phyloP scores from a whole-genome alignment of 1,140 invertebrate genomes.

The Diplogasteroides magnus region DNA sequence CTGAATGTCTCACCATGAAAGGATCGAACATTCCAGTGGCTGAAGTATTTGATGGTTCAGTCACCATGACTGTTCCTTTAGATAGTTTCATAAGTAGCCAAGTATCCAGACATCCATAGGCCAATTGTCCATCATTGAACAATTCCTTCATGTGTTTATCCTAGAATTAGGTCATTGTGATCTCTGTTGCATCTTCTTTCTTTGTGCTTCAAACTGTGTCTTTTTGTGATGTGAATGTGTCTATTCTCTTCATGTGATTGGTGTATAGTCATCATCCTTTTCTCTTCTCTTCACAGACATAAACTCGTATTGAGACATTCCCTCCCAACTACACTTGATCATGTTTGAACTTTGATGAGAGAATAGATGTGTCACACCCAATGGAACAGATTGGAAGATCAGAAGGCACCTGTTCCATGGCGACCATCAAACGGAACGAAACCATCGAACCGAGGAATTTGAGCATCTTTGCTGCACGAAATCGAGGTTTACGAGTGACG shows the following conservation, averaged over 20 bases:
- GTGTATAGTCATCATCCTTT: too few species aligned
- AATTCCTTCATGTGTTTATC: slow-evolving; percentile 60
- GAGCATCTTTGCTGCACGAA: slow-evolving; percentile 65
- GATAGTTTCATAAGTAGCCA: slow-evolving; percentile 81
- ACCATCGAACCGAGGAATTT: slow-evolving; percentile 77
- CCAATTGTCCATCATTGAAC: slow-evolving; percentile 65
- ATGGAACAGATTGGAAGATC: slow-evolving; percentile 11
- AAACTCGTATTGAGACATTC: too few species aligned
- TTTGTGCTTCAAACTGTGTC: too few species aligned
- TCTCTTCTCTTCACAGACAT: too few species aligned
- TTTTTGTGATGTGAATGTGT: too few species aligned
- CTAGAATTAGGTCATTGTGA: slow-evolving; percentile 69
- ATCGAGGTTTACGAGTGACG: slow-evolving; percentile 72
- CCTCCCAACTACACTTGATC: too few species aligned
- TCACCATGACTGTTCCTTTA: slow-evolving; percentile 67
- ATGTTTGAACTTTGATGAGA: too few species aligned
- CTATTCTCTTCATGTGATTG: too few species aligned
- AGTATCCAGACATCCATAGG: slow-evolving; percentile 84
- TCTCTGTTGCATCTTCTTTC: too few species aligned
- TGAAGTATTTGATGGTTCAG: slow-evolving; percentile 79
- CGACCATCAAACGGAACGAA: slow-evolving; percentile 46
- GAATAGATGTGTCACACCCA: background rate
- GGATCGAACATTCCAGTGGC: slow-evolving; percentile 88
- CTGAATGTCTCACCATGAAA: slow-evolving; percentile 63
- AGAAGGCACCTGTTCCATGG: slow-evolving; percentile 26